Conservation (phyloP, 2,113 vertebrate genomes). For the Pteropus alecto region DNA sequence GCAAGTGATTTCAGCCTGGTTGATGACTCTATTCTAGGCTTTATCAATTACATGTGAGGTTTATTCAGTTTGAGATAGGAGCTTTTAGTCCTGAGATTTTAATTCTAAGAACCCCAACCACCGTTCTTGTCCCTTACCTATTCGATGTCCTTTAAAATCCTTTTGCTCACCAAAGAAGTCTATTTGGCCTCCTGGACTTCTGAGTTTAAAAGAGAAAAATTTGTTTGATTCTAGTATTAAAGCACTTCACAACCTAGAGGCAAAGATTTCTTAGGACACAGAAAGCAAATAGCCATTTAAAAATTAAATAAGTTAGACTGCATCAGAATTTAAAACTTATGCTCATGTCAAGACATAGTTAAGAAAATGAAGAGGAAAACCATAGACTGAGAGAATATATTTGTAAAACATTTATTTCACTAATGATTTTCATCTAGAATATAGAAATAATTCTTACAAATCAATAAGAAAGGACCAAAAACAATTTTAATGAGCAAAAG, state of each 20-base stretch:
- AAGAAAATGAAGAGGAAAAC: background rate
- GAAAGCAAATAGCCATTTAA: background rate
- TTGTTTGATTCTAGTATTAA: background rate
- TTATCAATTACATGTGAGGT: background rate
- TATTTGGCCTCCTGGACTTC: background rate
- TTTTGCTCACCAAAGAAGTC: conserved; percentile 2
- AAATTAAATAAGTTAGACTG: background rate
- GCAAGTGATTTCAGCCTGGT: background rate
- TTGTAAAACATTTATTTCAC: background rate
- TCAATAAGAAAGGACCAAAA: background rate
- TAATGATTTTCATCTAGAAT: background rate
- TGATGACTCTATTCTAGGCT: background rate
- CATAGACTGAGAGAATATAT: background rate
- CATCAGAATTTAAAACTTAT: background rate
- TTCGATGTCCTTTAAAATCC: background rate
- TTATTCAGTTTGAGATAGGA: background rate
- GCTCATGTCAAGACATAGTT: background rate
- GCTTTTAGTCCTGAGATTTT: background rate
- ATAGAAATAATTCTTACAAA: background rate
- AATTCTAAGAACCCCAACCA: background rate
- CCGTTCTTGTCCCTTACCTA: background rate
- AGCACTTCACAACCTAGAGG: background rate
- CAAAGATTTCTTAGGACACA: background rate
- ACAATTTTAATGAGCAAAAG: background rate
- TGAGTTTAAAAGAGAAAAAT: background rate